A percentile compares a stretch with the other conserved stretches of the same genome.
These are phyloP conservation scores for Camponotus floridanus DNA, from an alignment of 1,140 invertebrate genomes.

Conservation along the genomic window DNA sequence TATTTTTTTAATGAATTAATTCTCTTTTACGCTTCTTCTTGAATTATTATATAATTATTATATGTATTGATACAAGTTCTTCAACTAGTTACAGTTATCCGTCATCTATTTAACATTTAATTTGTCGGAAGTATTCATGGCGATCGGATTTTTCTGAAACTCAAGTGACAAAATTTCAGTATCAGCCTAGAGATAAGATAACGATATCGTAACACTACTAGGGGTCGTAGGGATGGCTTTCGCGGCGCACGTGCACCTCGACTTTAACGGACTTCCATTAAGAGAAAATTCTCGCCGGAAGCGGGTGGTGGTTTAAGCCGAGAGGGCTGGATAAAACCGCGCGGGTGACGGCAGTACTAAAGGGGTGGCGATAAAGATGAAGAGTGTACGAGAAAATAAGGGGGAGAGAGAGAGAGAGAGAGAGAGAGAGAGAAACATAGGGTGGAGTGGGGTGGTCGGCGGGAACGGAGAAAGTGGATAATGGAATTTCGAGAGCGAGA, in stretches of 20 bases:
- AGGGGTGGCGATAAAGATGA: slow-evolving; percentile 64
- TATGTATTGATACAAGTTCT: not conserved
- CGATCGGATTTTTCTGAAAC: not conserved
- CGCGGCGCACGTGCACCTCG: slow-evolving; percentile 20
- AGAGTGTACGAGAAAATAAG: slow-evolving; percentile 27
- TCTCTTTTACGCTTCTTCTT: not conserved
- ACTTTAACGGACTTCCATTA: slow-evolving; percentile 68
- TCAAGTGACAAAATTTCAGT: slow-evolving; percentile 23
- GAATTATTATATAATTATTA: no score
- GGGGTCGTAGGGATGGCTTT: not conserved
- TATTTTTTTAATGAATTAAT: not conserved
- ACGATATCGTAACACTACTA: slow-evolving; percentile 34
- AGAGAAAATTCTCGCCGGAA: slow-evolving; percentile 78
- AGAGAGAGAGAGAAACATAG: slow-evolving; percentile 40
- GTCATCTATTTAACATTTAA: not conserved
- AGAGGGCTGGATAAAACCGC: slow-evolving; percentile 65
- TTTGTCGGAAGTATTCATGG: not conserved
- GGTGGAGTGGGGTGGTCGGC: slow-evolving; percentile 33
- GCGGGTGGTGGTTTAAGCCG: slow-evolving; percentile 69
- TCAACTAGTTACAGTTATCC: no score
- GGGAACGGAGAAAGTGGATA: slow-evolving; percentile 76
- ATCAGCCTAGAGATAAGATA: slow-evolving; percentile 6
- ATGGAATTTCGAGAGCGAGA: slow-evolving; percentile 85
- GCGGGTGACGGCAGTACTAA: slow-evolving; percentile 70
- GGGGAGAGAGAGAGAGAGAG: slow-evolving; percentile 33